phyloP scores from a whole-genome alignment of 2,797 vertebrate species.

The Falco rusticolus region DNA sequence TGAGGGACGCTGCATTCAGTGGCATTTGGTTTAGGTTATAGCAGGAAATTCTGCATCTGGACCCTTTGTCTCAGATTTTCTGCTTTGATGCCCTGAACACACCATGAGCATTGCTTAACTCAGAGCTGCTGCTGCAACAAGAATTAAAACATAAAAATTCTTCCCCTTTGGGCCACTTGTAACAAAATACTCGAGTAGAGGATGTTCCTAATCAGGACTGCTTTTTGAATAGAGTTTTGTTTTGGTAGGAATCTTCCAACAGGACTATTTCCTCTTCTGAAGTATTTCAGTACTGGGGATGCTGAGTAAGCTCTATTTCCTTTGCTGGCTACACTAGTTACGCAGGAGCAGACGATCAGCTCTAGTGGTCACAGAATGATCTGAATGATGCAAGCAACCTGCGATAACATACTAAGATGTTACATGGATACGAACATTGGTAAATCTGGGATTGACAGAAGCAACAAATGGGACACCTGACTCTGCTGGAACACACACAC shows the following conservation, averaged over 20 bases:
- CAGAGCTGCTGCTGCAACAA: slow-evolving; percentile 4
- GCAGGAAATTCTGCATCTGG: slow-evolving; percentile 49
- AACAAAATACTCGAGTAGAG: not conserved
- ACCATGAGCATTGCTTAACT: not conserved
- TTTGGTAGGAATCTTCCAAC: not conserved
- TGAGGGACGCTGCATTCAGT: slow-evolving; percentile 16
- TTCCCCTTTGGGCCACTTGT: not conserved
- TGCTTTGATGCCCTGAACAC: slow-evolving; percentile 35
- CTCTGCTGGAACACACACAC: not conserved
- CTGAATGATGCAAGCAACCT: not conserved
- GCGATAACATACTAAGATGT: not conserved
- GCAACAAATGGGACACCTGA: not conserved
- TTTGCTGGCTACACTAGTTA: not conserved
- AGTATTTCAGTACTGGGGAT: not conserved
- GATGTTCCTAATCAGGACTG: not conserved
- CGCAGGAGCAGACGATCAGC: not conserved
- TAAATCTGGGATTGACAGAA: not conserved
- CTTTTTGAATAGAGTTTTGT: not conserved
- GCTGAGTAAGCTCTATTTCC: not conserved
- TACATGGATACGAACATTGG: not conserved
- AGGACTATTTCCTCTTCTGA: not conserved
- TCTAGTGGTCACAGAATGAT: not conserved
- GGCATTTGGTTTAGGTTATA: slow-evolving; percentile 57
- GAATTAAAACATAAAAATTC: not conserved
- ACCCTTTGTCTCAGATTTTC: slow-evolving; percentile 30